Evolutionary conservation across 2,113 vertebrate genomes (phyloP).

Genomic region (Vulpes lagopus): DNA sequence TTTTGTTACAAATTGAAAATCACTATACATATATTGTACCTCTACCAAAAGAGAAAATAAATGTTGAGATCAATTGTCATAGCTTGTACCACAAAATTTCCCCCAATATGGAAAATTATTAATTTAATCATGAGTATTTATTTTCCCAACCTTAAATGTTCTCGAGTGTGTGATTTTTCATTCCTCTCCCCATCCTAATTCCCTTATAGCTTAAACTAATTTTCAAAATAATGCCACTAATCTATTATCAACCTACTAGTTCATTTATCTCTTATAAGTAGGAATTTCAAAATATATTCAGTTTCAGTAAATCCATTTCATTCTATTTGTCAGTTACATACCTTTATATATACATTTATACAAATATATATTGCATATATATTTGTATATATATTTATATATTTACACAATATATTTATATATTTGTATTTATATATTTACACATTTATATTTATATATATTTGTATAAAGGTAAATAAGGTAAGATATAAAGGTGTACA

Average conservation of each 20-base stretch:
- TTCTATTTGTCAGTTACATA: neutral
- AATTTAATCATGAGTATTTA: neutral
- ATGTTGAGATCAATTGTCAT: neutral
- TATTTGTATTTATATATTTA: no score
- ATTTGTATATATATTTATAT: neutral
- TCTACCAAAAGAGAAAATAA: neutral
- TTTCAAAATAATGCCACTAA: neutral
- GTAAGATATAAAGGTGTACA: no score
- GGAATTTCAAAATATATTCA: conserved; percentile 26
- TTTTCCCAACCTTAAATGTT: neutral
- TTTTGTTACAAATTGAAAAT: neutral
- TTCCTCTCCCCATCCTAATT: neutral
- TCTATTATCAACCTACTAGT: neutral
- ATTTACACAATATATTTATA: neutral
- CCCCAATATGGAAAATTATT: neutral
- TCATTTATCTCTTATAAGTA: neutral
- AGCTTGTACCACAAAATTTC: neutral
- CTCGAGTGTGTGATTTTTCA: neutral
- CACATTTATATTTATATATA: no score
- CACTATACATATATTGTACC: neutral
- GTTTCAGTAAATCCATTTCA: neutral
- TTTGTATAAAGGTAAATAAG: no score
- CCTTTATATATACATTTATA: neutral
- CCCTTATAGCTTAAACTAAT: neutral
- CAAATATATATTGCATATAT: neutral